A percentile compares a stretch with the other conserved stretches of the same genome.
Conservation (phyloP, 2,797 vertebrate genomes). For the Acipenser ruthenus region DNA sequence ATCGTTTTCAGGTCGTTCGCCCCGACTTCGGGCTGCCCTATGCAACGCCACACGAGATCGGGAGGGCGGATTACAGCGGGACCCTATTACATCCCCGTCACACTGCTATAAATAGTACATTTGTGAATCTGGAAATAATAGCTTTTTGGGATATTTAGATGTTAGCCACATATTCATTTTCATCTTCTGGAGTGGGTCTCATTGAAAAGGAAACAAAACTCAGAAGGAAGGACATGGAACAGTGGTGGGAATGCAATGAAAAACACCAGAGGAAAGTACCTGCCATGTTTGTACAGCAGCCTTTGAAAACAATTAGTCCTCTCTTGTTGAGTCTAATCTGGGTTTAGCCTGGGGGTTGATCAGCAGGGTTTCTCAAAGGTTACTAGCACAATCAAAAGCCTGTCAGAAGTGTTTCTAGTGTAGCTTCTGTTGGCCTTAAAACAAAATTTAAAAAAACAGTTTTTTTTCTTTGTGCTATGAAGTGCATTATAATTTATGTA, state of each 20-base stretch:
- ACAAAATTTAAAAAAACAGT: not conserved
- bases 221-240: not conserved
- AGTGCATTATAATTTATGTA: not conserved
- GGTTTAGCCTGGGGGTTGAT: constrained; percentile 6
- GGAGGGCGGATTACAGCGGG: too few species aligned
- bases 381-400: constrained; percentile 1
- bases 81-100: too few species aligned
- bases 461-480: not conserved
- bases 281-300: not conserved
- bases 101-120: too few species aligned
- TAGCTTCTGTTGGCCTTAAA: not conserved
- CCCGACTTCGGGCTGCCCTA: too few species aligned
- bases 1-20: too few species aligned
- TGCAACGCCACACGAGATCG: too few species aligned
- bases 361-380: constrained; percentile 5
- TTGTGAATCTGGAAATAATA: too few species aligned
- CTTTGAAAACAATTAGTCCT: constrained; percentile 9
- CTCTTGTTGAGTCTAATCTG: constrained; percentile 9
- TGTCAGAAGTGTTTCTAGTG: not conserved
- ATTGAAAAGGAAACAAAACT: too few species aligned
- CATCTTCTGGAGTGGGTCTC: too few species aligned
- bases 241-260: not conserved
- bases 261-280: not conserved
- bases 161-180: too few species aligned
- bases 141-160: too few species aligned